Percentiles rank a stretch among this genome's conserved stretches.
Evolutionary conservation across 64 coral and sea anemone species (phyloP).

Genomic region (Anthopleura sola): DNA sequence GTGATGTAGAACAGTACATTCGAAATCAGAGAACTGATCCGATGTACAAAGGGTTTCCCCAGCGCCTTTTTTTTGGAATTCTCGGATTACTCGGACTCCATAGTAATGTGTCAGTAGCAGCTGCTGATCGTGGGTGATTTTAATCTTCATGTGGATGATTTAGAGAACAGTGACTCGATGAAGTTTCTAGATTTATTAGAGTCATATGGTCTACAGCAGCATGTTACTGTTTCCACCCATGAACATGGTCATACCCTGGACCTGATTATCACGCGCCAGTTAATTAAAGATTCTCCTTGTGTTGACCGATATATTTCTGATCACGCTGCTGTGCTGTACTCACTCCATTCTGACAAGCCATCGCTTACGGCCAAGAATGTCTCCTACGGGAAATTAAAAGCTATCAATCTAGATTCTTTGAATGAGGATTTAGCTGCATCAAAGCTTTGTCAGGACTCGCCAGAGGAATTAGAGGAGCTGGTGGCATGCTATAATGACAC

Average conservation of each 20-base stretch:
- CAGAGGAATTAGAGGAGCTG: neutral
- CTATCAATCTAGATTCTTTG: constrained; percentile 19
- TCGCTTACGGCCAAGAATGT: constrained; percentile 9
- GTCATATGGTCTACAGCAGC: neutral
- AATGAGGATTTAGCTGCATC: constrained; percentile 15
- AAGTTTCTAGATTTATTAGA: neutral
- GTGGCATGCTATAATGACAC: constrained; percentile 14
- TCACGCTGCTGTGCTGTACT: constrained; percentile 25
- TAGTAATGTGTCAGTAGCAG: neutral
- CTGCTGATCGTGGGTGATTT: neutral
- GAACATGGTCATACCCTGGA: constrained; percentile 21
- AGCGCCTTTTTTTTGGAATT: neutral
- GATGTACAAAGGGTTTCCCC: too few relatives aligned
- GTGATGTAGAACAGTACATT: too few relatives aligned
- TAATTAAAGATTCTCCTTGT: constrained; percentile 11
- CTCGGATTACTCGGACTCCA: neutral
- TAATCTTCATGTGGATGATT: constrained; percentile 9
- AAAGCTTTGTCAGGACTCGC: constrained; percentile 16
- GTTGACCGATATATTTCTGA: constrained; percentile 37
- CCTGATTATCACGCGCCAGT: constrained; percentile 3
- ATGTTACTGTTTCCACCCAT: constrained; percentile 2
- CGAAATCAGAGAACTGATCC: too few relatives aligned
- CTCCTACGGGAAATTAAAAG: constrained; percentile 47
- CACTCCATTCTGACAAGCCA: constrained; percentile 22
- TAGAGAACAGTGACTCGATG: neutral